Conservation (phyloP, 1,140 invertebrate species). For the Gonatopus flavifemur region DNA sequence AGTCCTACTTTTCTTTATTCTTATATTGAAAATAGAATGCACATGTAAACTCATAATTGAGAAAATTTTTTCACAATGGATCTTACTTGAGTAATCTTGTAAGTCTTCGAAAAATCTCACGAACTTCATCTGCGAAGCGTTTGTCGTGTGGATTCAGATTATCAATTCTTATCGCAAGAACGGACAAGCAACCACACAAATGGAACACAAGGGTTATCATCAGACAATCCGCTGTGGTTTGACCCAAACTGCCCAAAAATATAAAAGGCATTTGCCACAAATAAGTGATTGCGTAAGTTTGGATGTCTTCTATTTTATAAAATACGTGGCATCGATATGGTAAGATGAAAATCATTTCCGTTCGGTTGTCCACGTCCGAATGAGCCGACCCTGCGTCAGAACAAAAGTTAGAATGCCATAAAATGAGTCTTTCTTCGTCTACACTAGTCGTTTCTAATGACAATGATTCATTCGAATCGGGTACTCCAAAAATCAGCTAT, state of each 20-base stretch:
- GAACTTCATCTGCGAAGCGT: slow-evolving; percentile 22
- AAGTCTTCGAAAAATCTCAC: slow-evolving; percentile 29
- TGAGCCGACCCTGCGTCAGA: too few relatives aligned
- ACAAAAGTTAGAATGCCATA: too few relatives aligned
- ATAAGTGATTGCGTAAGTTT: slow-evolving; percentile 33
- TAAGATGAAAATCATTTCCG: slow-evolving; percentile 25
- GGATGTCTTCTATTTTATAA: slow-evolving; percentile 28
- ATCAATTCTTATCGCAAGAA: slow-evolving; percentile 36
- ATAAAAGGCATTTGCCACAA: slow-evolving; percentile 33
- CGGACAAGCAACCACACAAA: slow-evolving; percentile 41
- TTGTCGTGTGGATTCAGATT: slow-evolving; percentile 20
- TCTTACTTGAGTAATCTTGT: slow-evolving; percentile 38
- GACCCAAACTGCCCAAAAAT: slow-evolving; percentile 31
- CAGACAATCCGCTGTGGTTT: slow-evolving; percentile 33
- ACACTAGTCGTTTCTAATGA: too few relatives aligned
- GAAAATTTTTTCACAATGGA: too few relatives aligned
- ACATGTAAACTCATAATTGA: too few relatives aligned
- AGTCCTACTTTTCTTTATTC: too few relatives aligned
- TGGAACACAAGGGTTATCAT: slow-evolving; percentile 45
- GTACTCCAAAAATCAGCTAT: too few relatives aligned
- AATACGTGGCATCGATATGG: slow-evolving; percentile 39
- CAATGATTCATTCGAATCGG: too few relatives aligned
- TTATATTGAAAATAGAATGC: too few relatives aligned
- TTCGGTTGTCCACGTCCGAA: slow-evolving; percentile 10
- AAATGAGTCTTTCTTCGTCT: too few relatives aligned